phyloP scores from a whole-genome alignment of 2,888 invertebrate genomes.

The Galerucella pusilla region DNA sequence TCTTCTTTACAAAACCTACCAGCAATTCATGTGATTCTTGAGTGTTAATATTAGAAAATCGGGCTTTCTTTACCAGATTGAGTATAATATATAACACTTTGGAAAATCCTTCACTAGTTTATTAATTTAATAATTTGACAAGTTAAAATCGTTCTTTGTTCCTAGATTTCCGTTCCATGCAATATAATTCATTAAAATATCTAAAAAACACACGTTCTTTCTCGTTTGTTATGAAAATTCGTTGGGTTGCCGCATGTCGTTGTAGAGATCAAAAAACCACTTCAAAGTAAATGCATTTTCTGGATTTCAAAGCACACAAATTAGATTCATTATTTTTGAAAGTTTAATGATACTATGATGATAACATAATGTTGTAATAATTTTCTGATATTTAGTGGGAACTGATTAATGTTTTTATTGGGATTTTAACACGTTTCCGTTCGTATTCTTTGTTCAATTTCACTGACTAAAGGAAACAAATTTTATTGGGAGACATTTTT shows the following conservation, averaged over 20 bases:
- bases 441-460: not conserved
- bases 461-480: too few relatives aligned
- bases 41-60: too few relatives aligned
- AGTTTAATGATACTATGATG: not conserved
- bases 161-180: not conserved
- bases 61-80: too few relatives aligned
- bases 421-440: not conserved
- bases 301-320: conserved; percentile 15
- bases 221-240: not conserved
- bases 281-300: conserved; percentile 51
- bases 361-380: not conserved
- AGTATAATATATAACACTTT: too few relatives aligned
- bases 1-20: too few relatives aligned
- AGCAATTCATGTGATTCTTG: too few relatives aligned
- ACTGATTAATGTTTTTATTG: not conserved
- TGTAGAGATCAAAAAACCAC: conserved; percentile 50
- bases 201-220: too few relatives aligned
- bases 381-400: not conserved
- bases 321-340: conserved; percentile 26
- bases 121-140: too few relatives aligned
- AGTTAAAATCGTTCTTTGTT: not conserved
- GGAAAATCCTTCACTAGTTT: too few relatives aligned
- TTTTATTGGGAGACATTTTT: too few relatives aligned
- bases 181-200: too few relatives aligned
- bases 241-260: conserved; percentile 28